Evolutionary conservation across 2,113 vertebrate genomes (phyloP).

Genomic region (Brachyistius frenatus): DNA sequence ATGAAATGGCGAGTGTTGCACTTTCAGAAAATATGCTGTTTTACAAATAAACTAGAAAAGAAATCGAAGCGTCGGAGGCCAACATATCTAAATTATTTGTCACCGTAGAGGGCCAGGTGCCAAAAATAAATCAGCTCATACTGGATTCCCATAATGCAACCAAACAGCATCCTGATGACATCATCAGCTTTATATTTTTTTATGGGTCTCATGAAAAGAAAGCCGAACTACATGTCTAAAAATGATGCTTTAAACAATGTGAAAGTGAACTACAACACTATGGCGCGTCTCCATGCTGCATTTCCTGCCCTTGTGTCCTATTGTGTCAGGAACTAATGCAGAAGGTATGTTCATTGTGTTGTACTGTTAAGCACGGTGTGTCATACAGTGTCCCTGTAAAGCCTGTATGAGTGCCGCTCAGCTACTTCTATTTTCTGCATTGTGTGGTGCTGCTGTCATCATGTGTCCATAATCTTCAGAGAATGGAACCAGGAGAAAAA

Average conservation of each 20-base stretch:
- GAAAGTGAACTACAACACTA: neutral
- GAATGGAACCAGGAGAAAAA: slow-evolving; percentile 10
- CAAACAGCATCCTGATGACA: neutral
- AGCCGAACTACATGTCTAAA: neutral
- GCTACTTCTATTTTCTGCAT: slow-evolving; percentile 45
- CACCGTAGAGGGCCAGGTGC: neutral
- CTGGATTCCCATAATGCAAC: slow-evolving; percentile 8
- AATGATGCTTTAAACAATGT: neutral
- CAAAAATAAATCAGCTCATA: neutral
- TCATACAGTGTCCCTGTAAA: slow-evolving; percentile 18
- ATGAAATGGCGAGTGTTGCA: neutral
- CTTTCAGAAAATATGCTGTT: too few relatives aligned
- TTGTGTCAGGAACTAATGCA: slow-evolving; percentile 10
- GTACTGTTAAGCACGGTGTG: slow-evolving; percentile 11
- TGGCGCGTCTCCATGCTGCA: neutral
- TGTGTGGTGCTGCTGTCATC: slow-evolving; percentile 55
- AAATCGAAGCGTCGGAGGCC: neutral
- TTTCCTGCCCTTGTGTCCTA: neutral
- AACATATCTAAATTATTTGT: neutral
- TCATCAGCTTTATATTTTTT: slow-evolving; percentile 1
- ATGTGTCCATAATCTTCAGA: slow-evolving; percentile 49
- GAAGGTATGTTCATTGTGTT: neutral
- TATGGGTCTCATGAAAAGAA: neutral
- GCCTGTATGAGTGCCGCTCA: neutral
- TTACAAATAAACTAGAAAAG: too few relatives aligned